Conservation (phyloP, 1,140 invertebrate genomes). For the Cyphomyrmex costatus region DNA sequence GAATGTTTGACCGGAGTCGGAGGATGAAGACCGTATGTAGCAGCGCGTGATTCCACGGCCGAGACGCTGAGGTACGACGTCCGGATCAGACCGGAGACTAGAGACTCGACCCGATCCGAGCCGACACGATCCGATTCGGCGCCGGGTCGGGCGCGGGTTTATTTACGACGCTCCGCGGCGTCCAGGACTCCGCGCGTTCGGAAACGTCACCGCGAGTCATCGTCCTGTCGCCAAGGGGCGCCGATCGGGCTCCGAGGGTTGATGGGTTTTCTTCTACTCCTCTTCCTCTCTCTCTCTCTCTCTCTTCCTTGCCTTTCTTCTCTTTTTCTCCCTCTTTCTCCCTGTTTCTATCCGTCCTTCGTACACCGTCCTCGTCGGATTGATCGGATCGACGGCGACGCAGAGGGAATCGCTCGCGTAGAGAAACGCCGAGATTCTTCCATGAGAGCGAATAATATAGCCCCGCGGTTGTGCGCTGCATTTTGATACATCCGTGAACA, state of each 20-base stretch:
- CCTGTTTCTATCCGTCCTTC: background rate
- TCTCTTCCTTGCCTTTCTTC: background rate
- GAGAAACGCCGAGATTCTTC: background rate
- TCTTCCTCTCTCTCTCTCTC: background rate
- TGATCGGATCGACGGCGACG: conserved; percentile 38
- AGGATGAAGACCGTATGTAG: conserved; percentile 78
- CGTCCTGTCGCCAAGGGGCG: conserved; percentile 30
- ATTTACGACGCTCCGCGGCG: conserved; percentile 31
- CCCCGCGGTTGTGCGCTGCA: too few species aligned
- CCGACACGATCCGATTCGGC: background rate
- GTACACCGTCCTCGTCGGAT: conserved; percentile 38
- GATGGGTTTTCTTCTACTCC: conserved; percentile 16
- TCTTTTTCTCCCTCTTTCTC: background rate
- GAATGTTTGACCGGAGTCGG: conserved; percentile 80
- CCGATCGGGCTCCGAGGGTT: conserved; percentile 60
- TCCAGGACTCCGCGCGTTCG: conserved; percentile 3
- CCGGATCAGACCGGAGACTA: background rate
- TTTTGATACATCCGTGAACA: too few species aligned
- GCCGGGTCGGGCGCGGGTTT: background rate
- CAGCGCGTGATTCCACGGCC: conserved; percentile 78
- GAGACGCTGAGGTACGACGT: conserved; percentile 78
- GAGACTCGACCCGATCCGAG: background rate
- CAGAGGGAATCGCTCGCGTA: background rate
- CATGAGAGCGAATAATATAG: background rate
- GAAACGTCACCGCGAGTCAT: conserved; percentile 33